These are phyloP conservation scores for Metacarcinus magister DNA, from an alignment of 2,888 invertebrate genomes.

Conservation along the genomic window DNA sequence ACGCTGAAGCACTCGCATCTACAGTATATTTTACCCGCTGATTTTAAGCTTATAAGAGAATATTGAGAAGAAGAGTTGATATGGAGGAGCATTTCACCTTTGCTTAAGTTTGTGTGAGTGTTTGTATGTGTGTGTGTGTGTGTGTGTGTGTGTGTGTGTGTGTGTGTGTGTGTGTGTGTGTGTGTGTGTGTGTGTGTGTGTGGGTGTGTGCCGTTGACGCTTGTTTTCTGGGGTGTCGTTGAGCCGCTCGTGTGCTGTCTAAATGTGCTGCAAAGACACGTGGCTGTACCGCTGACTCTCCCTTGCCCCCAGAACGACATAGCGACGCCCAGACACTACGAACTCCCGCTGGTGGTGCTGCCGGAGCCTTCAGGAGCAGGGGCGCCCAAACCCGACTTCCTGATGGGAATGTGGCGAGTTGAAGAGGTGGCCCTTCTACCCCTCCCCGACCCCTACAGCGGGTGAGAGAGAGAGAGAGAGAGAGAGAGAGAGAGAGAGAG, in stretches of 20 bases:
- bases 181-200: too few relatives aligned
- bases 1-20: too few relatives aligned
- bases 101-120: too few relatives aligned
- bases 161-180: too few relatives aligned
- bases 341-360: constrained; percentile 57
- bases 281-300: not conserved
- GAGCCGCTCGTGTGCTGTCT: not conserved
- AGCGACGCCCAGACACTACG: constrained; percentile 52
- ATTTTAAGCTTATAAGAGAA: too few relatives aligned
- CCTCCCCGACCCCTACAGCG: not conserved
- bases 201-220: too few relatives aligned
- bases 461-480: too few relatives aligned
- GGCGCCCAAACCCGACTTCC: not conserved
- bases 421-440: constrained; percentile 60
- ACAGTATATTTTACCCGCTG: too few relatives aligned
- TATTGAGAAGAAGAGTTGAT: too few relatives aligned
- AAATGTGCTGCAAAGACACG: not conserved
- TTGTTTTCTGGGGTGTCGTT: not conserved
- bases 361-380: not conserved
- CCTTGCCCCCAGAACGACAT: constrained; percentile 10
- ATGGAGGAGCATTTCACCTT: too few relatives aligned
- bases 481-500: constrained; percentile 42
- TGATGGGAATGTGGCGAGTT: constrained; percentile 54
- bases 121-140: too few relatives aligned
- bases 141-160: too few relatives aligned